These are phyloP conservation scores for Platysternon megacephalum DNA, from an alignment of 2,113 vertebrate genomes.

Conservation along the genomic window DNA sequence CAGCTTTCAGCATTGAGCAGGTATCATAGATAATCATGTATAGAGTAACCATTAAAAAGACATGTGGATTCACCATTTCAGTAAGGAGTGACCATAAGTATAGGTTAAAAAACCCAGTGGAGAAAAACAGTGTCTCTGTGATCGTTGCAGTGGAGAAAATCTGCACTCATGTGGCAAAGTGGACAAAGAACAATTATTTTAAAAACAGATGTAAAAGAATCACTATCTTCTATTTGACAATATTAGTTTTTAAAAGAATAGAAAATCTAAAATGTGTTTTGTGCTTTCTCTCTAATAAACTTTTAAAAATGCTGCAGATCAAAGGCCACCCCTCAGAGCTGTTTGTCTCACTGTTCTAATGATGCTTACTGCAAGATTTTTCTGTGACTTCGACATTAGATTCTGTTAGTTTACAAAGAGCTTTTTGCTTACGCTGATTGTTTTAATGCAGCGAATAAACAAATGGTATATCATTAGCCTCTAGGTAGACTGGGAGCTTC, in stretches of 20 bases:
- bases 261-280: not conserved
- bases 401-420: not conserved
- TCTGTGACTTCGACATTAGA: not conserved
- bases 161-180: not conserved
- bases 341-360: not conserved
- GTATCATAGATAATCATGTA: conserved; percentile 45
- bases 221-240: not conserved
- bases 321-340: not conserved
- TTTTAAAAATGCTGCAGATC: not conserved
- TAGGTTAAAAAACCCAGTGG: not conserved
- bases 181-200: not conserved
- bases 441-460: conserved; percentile 62
- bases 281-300: not conserved
- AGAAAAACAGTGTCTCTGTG: not conserved
- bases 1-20: conserved; percentile 55
- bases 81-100: conserved; percentile 35
- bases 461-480: conserved; percentile 80
- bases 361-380: not conserved
- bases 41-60: conserved; percentile 68
- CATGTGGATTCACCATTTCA: conserved; percentile 62
- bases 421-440: not conserved
- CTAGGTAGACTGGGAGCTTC: conserved; percentile 91
- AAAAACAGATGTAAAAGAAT: not conserved
- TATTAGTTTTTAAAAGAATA: not conserved
- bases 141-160: not conserved